phyloP scores from a whole-genome alignment of 2,113 vertebrate species.

The Gambusia affinis region DNA sequence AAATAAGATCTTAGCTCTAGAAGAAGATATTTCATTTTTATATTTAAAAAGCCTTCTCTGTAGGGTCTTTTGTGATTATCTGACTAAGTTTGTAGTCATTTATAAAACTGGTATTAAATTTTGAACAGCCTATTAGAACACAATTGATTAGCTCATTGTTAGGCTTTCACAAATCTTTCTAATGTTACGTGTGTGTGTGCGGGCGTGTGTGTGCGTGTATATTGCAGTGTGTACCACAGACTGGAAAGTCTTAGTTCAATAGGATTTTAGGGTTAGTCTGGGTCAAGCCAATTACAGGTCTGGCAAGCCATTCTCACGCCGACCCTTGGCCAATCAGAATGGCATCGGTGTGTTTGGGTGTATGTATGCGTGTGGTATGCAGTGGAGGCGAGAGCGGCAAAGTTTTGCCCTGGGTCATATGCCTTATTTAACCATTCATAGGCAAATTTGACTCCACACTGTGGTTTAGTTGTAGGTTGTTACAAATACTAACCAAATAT shows the following conservation, averaged over 20 bases:
- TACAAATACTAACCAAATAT: not conserved
- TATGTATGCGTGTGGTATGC: slow-evolving; percentile 48
- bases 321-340: slow-evolving; percentile 76
- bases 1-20: not conserved
- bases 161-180: slow-evolving; percentile 23
- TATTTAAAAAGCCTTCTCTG: not conserved
- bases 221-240: slow-evolving; percentile 46
- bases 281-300: slow-evolving; percentile 88
- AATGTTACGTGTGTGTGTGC: slow-evolving; percentile 27
- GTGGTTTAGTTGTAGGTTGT: not conserved
- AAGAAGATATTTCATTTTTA: too few relatives aligned
- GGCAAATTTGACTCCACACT: not conserved
- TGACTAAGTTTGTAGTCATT: slow-evolving; percentile 12
- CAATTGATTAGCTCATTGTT: slow-evolving; percentile 51
- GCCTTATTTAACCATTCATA: not conserved
- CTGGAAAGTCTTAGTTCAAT: slow-evolving; percentile 83
- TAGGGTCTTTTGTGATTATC: not conserved
- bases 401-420: slow-evolving; percentile 54
- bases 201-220: not conserved
- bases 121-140: slow-evolving; percentile 9
- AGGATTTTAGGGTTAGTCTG: slow-evolving; percentile 86
- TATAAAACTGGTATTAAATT: slow-evolving; percentile 10
- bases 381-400: slow-evolving; percentile 66
- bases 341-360: slow-evolving; percentile 2
- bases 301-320: slow-evolving; percentile 83